Base-by-base conservation (phyloP, 2,113 vertebrate genomes). In the Reinhardtius hippoglossoides region DNA sequence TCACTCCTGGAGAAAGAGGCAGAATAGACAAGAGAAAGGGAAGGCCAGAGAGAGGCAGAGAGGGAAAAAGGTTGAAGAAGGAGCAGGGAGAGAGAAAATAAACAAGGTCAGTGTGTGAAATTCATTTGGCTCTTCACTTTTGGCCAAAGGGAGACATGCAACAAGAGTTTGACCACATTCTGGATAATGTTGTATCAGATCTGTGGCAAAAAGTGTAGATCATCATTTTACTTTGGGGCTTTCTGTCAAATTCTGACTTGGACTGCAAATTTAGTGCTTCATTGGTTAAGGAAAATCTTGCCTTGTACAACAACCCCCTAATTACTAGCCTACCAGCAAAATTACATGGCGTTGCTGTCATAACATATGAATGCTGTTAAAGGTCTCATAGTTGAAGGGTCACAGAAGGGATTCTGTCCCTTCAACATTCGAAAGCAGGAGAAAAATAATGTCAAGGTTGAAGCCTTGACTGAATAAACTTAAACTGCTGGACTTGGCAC, bases 1-100 rank as follows among this genome's bases (percentile, higher is more conserved):
- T 85, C 85, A 87, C 91, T 95, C 95, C 97, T 98, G 80, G 59
- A 62, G 59, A 78, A 7, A 31, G 31, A 31, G 31, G 5, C 27
- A 31, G 27, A 31, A 4, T 31, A 6, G 75, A 74, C 75, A 81
- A 46, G 37, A 15, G 18, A 4, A 9, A 48, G 35, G 27, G n/a
- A 15, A 66, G 20, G 78, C 9, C 2, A n/a, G 16, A 12, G 16
- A 3, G 52, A 50, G 42, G 13, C 15, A 27, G 50, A 42, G 26
- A 31, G 35, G 61, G 57, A 21, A 24, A 16, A 44, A 27, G 26
- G 21, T 27, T 57, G 66, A 13, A 24, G 46, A 31, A 27, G 24
- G 56, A 40, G 27, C 10, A 26, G 44, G n/a, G 27, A 8, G 20
- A 50, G 24, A 57, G 58, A 52, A 61, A 18, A 81, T 40, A 79